Evolutionary conservation across 53 echinoderm and acorn worm species (phyloP).

Genomic region (Paelopatides confundens): DNA sequence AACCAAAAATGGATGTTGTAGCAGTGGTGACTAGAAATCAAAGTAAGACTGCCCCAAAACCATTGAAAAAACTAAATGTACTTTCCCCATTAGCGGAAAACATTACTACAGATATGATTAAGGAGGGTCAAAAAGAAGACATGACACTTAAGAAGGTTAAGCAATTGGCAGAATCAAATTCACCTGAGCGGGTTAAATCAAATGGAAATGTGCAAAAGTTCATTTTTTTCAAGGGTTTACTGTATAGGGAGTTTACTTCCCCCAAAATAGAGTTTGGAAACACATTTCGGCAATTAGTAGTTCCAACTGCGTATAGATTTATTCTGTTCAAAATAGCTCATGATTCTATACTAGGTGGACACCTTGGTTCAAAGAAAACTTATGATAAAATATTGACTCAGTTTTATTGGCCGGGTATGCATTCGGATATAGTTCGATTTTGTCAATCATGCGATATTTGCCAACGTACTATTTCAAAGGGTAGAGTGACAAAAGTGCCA

Average conservation of each 20-base stretch:
- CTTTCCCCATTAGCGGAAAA: background rate
- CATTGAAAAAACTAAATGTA: no score
- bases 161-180: conserved; percentile 16
- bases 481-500: conserved; percentile 53
- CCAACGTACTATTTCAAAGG: no score
- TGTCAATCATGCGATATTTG: no score
- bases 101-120: conserved; percentile 27
- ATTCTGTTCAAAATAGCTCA: conserved; percentile 28
- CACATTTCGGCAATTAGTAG: conserved; percentile 22
- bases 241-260: conserved; percentile 28
- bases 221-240: background rate
- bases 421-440: conserved; percentile 39
- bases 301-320: conserved; percentile 3
- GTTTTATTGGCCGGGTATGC: conserved; percentile 57
- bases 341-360: conserved; percentile 52
- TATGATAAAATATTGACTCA: conserved; percentile 49
- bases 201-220: background rate
- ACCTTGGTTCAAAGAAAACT: conserved; percentile 39
- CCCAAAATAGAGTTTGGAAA: conserved; percentile 14
- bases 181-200: background rate
- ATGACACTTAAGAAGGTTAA: background rate
- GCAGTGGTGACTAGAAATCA: no score
- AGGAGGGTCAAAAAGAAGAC: background rate
- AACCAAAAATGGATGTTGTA: no score
- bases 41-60: no score